Percentiles rank a stretch among this genome's conserved stretches.
phyloP scores from a whole-genome alignment of 1,140 invertebrate genomes.

The Trichonephila clavata region DNA sequence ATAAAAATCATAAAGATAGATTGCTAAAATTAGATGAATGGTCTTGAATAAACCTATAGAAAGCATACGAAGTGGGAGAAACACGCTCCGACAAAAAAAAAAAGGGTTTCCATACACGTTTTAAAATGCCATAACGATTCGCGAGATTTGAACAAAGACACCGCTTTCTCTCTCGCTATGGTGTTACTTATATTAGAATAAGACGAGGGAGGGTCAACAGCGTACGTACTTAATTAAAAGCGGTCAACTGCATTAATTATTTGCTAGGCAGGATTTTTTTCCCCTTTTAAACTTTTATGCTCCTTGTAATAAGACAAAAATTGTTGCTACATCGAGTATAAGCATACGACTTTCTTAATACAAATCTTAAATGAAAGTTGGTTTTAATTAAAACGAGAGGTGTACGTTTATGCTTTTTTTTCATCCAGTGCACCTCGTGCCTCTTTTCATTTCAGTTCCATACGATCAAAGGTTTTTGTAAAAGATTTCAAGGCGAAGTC shows the following conservation, averaged over 20 bases:
- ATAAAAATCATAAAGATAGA: not conserved
- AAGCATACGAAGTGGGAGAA: not conserved
- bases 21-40: conserved; percentile 26
- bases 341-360: conserved; percentile 25
- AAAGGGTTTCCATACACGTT: not conserved
- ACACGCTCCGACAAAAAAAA: not conserved
- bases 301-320: conserved; percentile 45
- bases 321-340: conserved; percentile 44
- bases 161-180: conserved; percentile 32
- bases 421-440: not conserved
- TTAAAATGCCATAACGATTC: conserved; percentile 52
- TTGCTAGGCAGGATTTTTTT: conserved; percentile 38
- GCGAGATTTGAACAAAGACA: not conserved
- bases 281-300: not conserved
- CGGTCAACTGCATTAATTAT: conserved; percentile 71
- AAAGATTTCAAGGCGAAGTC: not conserved
- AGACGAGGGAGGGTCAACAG: not conserved
- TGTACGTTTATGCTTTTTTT: conserved; percentile 9
- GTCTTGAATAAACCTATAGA: not conserved
- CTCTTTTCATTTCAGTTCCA: not conserved
- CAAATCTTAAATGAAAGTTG: conserved; percentile 63
- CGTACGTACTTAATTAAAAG: conserved; percentile 56
- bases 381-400: conserved; percentile 59
- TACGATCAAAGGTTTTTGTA: conserved; percentile 19
- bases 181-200: conserved; percentile 11